Base-by-base conservation (phyloP, 2,113 vertebrate species). In the Cnemophilus loriae region DNA sequence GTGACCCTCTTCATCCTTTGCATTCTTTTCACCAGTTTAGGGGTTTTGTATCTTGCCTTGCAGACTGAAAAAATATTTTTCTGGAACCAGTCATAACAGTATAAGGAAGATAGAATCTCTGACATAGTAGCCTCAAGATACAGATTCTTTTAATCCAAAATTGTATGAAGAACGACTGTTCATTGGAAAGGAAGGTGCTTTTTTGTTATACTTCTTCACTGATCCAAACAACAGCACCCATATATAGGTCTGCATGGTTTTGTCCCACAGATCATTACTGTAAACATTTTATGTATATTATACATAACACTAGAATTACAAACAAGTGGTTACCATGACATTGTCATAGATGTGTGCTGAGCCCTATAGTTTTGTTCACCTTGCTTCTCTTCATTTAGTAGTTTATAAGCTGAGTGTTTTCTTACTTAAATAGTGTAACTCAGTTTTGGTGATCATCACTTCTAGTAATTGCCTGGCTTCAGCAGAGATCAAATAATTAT, bases 361-460 rank as follows among this genome's bases (percentile, higher is more conserved):
- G 67, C 23, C 2, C 0, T 83, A 18, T 49, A 57, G 59, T 35
- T 89, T 22, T 49, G 39, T 57, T 88, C 65, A 47, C 17, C 11
- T 87, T 83, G 37, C 32, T 84, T 83, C 56, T 69, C 65, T 86
- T 87, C 73, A 84, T 80, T 80, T 86, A 84, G 75, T 89, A 63
- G 55, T 81, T 94, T 80, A 88, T 76, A 74, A 67, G 67, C 12
- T 67, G 68, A 70, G 74, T 85, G 67, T 67, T 90, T 82, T 74
- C 61, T 93, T 57, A 59, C 42, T 90, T 74, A 77, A 97, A 77
- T 69, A 73, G 46, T 52, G 80, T 84, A 93, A 74, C 89, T 95
- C 63, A 56, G 27, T 61, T 90, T 77, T 55, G 75, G 53, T 85
- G 59, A 71, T 87, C 59, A 76, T 79, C 47, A 60, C 49, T 92